These are phyloP conservation scores for Torymus tubicola DNA, from an alignment of 2,888 invertebrate species.

Conservation along the genomic window DNA sequence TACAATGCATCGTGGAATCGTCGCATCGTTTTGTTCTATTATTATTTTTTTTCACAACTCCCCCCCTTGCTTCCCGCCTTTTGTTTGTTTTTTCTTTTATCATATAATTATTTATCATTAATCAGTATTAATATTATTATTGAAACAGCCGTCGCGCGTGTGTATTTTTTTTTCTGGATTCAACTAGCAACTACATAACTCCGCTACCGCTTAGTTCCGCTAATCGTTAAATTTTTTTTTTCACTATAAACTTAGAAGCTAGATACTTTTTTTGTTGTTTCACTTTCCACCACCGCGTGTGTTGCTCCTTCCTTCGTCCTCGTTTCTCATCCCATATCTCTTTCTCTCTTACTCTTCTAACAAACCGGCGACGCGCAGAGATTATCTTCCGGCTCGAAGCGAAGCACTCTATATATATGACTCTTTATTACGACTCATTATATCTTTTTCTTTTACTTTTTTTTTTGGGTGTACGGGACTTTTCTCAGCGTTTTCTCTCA, in stretches of 20 bases:
- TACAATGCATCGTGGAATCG: constrained; percentile 10
- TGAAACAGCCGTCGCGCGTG: constrained; percentile 74
- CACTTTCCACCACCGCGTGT: constrained; percentile 58
- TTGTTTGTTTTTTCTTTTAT: constrained; percentile 29
- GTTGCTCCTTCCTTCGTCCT: constrained; percentile 20
- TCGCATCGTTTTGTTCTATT: neutral
- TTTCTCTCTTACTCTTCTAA: constrained; percentile 34
- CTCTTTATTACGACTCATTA: no score
- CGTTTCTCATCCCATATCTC: constrained; percentile 31
- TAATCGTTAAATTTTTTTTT: constrained; percentile 64
- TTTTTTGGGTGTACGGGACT: constrained; percentile 21
- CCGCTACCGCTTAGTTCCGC: constrained; percentile 67
- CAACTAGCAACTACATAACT: constrained; percentile 74
- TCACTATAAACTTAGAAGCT: constrained; percentile 73
- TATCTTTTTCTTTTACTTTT: constrained; percentile 13
- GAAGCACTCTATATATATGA: constrained; percentile 38
- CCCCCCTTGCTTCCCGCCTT: no score
- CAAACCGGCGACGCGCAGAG: constrained; percentile 31
- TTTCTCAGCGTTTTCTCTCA: neutral
- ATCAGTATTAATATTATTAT: constrained; percentile 63
- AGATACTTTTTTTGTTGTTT: constrained; percentile 64
- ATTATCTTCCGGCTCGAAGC: constrained; percentile 43
- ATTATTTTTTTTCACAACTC: neutral
- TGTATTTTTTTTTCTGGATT: constrained; percentile 58
- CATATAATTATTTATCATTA: constrained; percentile 56